These are phyloP conservation scores for Genyomyrus donnyi DNA, from an alignment of 2,113 vertebrate species.

Conservation along the genomic window DNA sequence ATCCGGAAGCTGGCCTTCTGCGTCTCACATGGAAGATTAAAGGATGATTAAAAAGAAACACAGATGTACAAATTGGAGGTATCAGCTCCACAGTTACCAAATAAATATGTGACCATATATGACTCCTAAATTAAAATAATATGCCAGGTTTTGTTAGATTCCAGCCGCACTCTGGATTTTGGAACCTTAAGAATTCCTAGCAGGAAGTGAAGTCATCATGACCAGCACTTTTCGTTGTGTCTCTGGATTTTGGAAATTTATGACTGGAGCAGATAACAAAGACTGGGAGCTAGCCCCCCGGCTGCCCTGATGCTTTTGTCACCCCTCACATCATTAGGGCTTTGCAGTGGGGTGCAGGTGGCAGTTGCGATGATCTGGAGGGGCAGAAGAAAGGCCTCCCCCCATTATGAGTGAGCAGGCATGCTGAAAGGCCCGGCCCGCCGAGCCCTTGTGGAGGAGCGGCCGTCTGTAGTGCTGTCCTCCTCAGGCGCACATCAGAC, in stretches of 20 bases:
- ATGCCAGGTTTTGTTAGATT: background rate
- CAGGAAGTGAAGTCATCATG: background rate
- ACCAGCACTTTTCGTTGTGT: background rate
- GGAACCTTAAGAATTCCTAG: background rate
- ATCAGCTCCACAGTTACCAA: background rate
- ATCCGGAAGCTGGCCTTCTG: background rate
- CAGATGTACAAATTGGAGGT: background rate
- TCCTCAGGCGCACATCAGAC: constrained; percentile 2
- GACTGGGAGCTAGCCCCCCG: background rate
- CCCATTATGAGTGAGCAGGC: background rate
- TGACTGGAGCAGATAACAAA: background rate
- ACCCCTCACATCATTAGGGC: background rate
- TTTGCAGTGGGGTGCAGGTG: constrained; percentile 10
- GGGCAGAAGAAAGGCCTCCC: constrained; percentile 10
- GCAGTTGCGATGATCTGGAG: background rate
- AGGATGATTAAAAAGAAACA: background rate
- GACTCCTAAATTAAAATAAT: background rate
- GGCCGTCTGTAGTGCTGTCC: background rate
- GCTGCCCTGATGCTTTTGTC: background rate
- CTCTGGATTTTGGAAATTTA: background rate
- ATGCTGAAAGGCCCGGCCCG: background rate
- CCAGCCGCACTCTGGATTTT: background rate
- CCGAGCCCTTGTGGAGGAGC: background rate
- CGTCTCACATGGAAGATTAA: background rate
- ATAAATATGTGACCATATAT: background rate